phyloP scores from a whole-genome alignment of 2,797 vertebrate genomes.

The Ceyx erithaca region DNA sequence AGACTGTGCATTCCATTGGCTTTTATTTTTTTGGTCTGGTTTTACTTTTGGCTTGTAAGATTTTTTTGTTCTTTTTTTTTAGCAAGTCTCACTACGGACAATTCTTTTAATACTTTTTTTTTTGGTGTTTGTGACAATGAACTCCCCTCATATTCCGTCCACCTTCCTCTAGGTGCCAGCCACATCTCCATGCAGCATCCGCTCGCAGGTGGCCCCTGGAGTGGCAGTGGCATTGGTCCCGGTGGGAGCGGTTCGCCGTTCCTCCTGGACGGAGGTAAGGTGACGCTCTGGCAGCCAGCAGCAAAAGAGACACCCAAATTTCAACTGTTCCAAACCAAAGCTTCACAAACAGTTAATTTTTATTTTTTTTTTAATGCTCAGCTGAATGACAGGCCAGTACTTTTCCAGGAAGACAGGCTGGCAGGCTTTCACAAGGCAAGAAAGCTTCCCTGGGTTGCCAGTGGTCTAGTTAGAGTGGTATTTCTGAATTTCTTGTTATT shows the following conservation, averaged over 20 bases:
- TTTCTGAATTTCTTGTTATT: not conserved
- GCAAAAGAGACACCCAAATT: conserved; percentile 14
- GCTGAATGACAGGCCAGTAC: accelerated
- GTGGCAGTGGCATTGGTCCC: conserved; percentile 74
- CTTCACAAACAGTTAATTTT: not conserved
- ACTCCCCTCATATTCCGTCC: conserved; percentile 68
- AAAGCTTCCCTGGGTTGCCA: not conserved
- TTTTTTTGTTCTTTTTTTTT: not conserved
- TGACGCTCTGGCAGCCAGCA: conserved; percentile 51
- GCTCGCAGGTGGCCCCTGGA: conserved; percentile 69
- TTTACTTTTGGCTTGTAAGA: not conserved
- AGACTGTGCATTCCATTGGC: not conserved
- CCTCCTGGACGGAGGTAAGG: conserved; percentile 81
- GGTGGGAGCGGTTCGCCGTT: conserved; percentile 72
- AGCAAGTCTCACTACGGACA: not conserved
- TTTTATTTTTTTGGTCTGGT: not conserved
- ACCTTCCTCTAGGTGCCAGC: conserved; percentile 78
- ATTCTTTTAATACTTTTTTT: not conserved
- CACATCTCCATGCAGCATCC: conserved; percentile 72
- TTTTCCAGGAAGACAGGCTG: not conserved
- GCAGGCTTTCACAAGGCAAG: not conserved
- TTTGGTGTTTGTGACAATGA: conserved; percentile 19
- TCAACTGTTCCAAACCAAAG: not conserved
- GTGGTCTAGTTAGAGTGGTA: not conserved
- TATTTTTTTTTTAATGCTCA: not conserved